Percentiles rank a stretch among this genome's conserved stretches.
Evolutionary conservation across 2,888 invertebrate species (phyloP).

Genomic region (Biston betularia): DNA sequence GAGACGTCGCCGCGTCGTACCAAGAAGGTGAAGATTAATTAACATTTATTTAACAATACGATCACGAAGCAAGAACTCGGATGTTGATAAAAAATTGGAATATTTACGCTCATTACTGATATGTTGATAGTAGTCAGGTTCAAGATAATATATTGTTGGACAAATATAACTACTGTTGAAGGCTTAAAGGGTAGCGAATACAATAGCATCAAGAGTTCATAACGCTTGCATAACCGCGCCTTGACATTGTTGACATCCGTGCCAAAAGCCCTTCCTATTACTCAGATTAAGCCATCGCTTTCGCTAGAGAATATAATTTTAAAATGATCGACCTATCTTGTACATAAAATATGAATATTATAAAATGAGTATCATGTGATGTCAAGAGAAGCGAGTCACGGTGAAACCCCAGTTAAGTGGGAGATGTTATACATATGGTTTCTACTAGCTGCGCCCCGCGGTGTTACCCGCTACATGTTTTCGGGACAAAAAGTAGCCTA

Average conservation of each 20-base stretch:
- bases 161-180: background rate
- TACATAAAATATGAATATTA: too few relatives aligned
- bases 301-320: too few relatives aligned
- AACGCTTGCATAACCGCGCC: constrained; percentile 68
- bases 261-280: constrained; percentile 54
- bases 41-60: constrained; percentile 44
- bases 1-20: constrained; percentile 23
- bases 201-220: constrained; percentile 50
- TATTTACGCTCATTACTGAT: constrained; percentile 39
- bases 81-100: constrained; percentile 42
- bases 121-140: background rate
- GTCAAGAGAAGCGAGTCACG: too few relatives aligned
- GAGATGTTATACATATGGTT: too few relatives aligned
- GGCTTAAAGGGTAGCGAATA: background rate
- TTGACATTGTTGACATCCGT: constrained; percentile 79
- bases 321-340: too few relatives aligned
- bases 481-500: too few relatives aligned
- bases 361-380: too few relatives aligned
- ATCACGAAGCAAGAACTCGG: constrained; percentile 38
- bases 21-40: constrained; percentile 39
- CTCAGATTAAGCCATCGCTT: too few relatives aligned
- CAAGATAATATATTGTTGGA: background rate
- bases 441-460: too few relatives aligned
- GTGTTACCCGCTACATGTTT: too few relatives aligned
- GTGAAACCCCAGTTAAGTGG: too few relatives aligned